Evolutionary conservation across 2,888 invertebrate genomes (phyloP), one percentile per base, ranked within the genome.

Genomic region (Eremobia ochroleuca): DNA sequence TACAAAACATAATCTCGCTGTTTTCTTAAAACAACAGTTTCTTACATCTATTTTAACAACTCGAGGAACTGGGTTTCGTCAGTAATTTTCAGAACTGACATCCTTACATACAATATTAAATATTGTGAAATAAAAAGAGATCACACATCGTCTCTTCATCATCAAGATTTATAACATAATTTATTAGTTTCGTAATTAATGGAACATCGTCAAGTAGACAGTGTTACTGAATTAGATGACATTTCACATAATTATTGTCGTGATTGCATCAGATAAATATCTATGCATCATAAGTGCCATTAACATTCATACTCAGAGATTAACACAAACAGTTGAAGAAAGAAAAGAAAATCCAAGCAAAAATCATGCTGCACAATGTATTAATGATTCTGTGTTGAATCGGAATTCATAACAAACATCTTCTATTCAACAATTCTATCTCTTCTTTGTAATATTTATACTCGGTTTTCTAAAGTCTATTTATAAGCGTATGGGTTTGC

Each of bases 161-260:
- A 40, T 65, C 25, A 74, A 65, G 75, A 81, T 81, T 81, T 81
- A 74, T 74, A 15, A 71, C 72, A 52, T 43, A n/a, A 80, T 77
- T 43, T 28, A 73, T 62, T 18, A 28, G 25, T 2, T 58, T 28
- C 0, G 8, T 73, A 49, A 78, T 34, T 58, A 78, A 81, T 65
- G 46, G 37, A 49, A 55, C 55, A 58, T 78, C 61, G 6, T 61
- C 25, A 25, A 52, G 8, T 11, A 18, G 5, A 4, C 40, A 18
- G n/a, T 8, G 46, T 61, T 61, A 71, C 31, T n/a, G 52, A 73
- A 62, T 52, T 52, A 77, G 61, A 52, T 3, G 11, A 43, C 15
- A 43, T 52, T 61, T 28, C 21, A 11, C 31, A 37, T 71, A 40
- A 6, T 31, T n/a, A 40, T 18, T 40, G 31, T 59, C 37, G 49